Conservation (phyloP, 2,797 vertebrate species). For the Hypotaenidia okinawae region DNA sequence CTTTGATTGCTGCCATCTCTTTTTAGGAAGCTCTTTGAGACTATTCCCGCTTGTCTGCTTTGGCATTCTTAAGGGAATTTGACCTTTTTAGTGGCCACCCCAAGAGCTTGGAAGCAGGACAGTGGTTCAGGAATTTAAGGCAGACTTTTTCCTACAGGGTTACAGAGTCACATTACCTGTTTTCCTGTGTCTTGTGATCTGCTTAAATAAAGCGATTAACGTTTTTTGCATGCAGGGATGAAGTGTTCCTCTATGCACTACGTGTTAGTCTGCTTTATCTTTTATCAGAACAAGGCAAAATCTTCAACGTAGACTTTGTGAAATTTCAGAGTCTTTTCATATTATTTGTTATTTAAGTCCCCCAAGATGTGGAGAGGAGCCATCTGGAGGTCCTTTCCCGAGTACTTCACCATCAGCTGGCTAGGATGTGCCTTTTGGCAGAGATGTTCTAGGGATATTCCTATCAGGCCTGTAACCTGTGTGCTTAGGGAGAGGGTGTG, state of each 20-base stretch:
- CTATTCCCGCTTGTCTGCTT: neutral
- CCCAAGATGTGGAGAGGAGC: neutral
- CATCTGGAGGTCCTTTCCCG: neutral
- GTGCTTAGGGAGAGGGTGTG: neutral
- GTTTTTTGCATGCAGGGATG: neutral
- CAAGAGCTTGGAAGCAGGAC: neutral
- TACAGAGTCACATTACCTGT: slow-evolving; percentile 9
- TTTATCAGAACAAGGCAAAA: slow-evolving; percentile 28
- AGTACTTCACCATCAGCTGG: neutral
- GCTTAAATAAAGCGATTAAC: slow-evolving; percentile 42
- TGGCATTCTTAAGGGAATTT: neutral
- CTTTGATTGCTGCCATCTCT: neutral
- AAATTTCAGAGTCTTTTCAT: neutral
- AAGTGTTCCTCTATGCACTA: slow-evolving; percentile 1
- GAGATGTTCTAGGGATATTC: neutral
- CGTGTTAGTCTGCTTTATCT: slow-evolving; percentile 16
- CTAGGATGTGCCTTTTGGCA: neutral
- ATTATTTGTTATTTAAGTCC: slow-evolving; percentile 1
- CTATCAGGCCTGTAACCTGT: neutral
- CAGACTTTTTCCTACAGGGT: slow-evolving; percentile 12
- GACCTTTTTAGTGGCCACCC: neutral
- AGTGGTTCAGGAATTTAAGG: slow-evolving; percentile 22
- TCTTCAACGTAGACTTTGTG: neutral
- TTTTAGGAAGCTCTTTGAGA: neutral
- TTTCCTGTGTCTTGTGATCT: slow-evolving; percentile 32